Evolutionary conservation across 2,888 invertebrate species (phyloP).

Genomic region (Brachyptera putata): DNA sequence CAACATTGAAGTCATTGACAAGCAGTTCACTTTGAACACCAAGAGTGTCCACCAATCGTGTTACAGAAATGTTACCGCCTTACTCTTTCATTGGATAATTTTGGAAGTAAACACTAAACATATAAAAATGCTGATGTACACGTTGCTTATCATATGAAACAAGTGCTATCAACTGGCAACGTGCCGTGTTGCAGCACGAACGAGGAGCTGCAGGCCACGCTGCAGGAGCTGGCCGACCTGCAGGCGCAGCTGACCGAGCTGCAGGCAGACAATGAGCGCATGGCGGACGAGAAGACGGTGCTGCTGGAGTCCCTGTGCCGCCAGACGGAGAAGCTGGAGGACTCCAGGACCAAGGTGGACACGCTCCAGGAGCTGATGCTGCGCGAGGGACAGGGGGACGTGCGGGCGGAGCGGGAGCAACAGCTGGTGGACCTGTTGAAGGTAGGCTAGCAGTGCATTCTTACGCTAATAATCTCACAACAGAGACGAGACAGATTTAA

Average conservation of each 20-base stretch:
- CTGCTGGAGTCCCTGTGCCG: slow-evolving; percentile 85
- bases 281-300: slow-evolving; percentile 84
- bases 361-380: slow-evolving; percentile 75
- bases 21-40: too few relatives aligned
- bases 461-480: too few relatives aligned
- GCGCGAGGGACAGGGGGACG: slow-evolving; percentile 56
- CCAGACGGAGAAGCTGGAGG: slow-evolving; percentile 88
- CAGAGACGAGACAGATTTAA: too few relatives aligned
- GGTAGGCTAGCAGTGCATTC: slow-evolving; percentile 49
- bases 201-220: slow-evolving; percentile 88
- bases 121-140: too few relatives aligned
- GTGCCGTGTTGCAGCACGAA: too few relatives aligned
- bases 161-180: too few relatives aligned
- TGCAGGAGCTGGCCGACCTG: slow-evolving; percentile 87
- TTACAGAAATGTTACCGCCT: too few relatives aligned
- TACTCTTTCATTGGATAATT: too few relatives aligned
- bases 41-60: too few relatives aligned
- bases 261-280: slow-evolving; percentile 80
- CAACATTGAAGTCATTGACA: too few relatives aligned
- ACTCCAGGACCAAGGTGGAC: slow-evolving; percentile 77
- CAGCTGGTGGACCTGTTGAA: slow-evolving; percentile 81
- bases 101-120: too few relatives aligned
- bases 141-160: too few relatives aligned
- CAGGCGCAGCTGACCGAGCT: slow-evolving; percentile 83
- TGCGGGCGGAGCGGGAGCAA: slow-evolving; percentile 64